Evolutionary conservation across 2,888 invertebrate genomes (phyloP), one percentile per base, ranked within the genome.

Genomic region (Synergus japonicus): DNA sequence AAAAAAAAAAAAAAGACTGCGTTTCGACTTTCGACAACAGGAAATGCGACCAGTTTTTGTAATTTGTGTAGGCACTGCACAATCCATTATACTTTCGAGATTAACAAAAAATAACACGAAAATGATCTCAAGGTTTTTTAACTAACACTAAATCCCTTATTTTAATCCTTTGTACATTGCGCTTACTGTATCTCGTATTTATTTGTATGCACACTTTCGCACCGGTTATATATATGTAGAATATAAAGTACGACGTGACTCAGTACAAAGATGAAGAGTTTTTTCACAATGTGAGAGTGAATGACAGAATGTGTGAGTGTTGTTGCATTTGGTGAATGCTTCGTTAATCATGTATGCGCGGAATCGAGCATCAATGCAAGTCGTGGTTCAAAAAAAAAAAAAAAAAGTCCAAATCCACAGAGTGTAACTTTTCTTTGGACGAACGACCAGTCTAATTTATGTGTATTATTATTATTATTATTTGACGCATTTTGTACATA

Each of bases 61-160:
- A 63, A 22, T 13, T 67, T 13, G 67, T 44, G 37, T 54, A 73
- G 54, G 37, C 22, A 76, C 76, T 60, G 43, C 69, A 63, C 73
- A 73, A 78, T 54, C 22, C 29, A 76, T 67, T 7, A 78, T 63
- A 63, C 78, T 76, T 76, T 76, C 64, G 73, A 73, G 73, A 65
- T 77, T 77, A 49, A 65, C 9, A 83, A 83, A 86, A 82, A 83
- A 29, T 29, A 29, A 89, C 84, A 87, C 86, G 87, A 88, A 87
- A 89, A 90, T 91, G 91, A 91, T 91, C 91, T 91, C 91, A 91
- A 73, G 89, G 88, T 88, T 88, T 88, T 85, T 85, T 88, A 87
- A 89, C 89, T 88, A 90, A 87, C 82, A 84, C 82, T 90, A 87
- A 84, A 85, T 86, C 85, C 86, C 81, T 87, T 86, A 85, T 86